Evolutionary conservation across 2,113 vertebrate species (phyloP), one percentile per base, ranked within the genome.

Genomic region (Ctenomys sociabilis): DNA sequence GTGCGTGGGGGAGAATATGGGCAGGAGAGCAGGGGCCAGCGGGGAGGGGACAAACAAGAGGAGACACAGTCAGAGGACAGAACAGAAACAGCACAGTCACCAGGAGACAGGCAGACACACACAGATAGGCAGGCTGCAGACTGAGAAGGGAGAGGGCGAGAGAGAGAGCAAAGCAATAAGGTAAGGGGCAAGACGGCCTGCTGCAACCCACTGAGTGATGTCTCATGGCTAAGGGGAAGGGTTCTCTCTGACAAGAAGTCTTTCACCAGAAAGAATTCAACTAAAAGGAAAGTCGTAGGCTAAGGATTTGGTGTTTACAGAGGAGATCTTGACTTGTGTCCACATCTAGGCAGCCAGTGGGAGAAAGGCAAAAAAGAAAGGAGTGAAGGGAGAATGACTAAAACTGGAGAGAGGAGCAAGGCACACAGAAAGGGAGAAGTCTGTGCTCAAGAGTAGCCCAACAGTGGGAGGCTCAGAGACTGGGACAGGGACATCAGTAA

Each of bases 221-320:
- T 90, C 87, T 26, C 95, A 96, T 89, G 97, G 91, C 97, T 97
- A 97, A 95, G 93, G 96, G 97, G 89, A 91, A 83, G 90, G 92
- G 94, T 68, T 16, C 68, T 54, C 52, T 28, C 59, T 86, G 81
- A 72, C 45, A 21, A 32, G 19, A 80, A 78, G 75, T 28, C 73
- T 43, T 45, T 43, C 40, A 24, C 45, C 73, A 75, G 73, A 75
- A 45, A 75, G 40, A 75, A 96, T 96, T 85, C 49, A 94, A 92
- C 92, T 93, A 81, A 68, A 98, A 96, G 37, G 5, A 30, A 37
- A 54, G 22, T 30, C 43, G 72, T 2, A 54, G 88, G 94, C 90
- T 90, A 90, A 98, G 98, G 98, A 21, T 54, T 97, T 81, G 97
- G 92, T n/a, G 52, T 72, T 98, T 98, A 96, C 82, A 96, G 89